Evolutionary conservation across 2,797 vertebrate species (phyloP).

Genomic region (Pteronotus mesoamericanus): DNA sequence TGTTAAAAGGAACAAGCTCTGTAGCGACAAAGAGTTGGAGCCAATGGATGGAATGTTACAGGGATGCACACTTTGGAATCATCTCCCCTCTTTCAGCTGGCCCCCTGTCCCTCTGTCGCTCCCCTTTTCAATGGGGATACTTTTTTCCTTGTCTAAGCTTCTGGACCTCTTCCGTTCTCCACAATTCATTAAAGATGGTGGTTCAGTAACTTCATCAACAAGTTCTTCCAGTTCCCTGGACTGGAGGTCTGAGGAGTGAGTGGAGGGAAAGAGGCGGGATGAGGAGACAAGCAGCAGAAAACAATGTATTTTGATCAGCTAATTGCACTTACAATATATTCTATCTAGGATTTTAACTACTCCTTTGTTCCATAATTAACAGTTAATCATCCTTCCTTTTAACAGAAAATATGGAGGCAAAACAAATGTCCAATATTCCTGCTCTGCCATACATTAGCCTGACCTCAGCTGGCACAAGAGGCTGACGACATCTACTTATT

Average conservation of each 20-base stretch:
- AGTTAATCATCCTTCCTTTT: background rate
- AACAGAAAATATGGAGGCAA: background rate
- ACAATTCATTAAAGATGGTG: background rate
- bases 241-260: background rate
- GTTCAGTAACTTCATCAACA: background rate
- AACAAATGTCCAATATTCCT: background rate
- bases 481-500: background rate
- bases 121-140: background rate
- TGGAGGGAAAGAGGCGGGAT: background rate
- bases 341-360: background rate
- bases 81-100: background rate
- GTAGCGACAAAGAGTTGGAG: background rate
- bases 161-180: background rate
- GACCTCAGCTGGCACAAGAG: background rate
- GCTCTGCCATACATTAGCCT: background rate
- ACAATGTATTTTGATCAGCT: background rate
- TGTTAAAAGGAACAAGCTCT: background rate
- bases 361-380: background rate
- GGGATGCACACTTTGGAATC: background rate
- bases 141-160: background rate
- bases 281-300: background rate
- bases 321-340: background rate
- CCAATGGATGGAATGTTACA: background rate
- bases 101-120: background rate
- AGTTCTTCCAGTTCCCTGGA: background rate